Evolutionary conservation across 2,888 invertebrate species (phyloP).

Genomic region (Heliconius cydno): DNA sequence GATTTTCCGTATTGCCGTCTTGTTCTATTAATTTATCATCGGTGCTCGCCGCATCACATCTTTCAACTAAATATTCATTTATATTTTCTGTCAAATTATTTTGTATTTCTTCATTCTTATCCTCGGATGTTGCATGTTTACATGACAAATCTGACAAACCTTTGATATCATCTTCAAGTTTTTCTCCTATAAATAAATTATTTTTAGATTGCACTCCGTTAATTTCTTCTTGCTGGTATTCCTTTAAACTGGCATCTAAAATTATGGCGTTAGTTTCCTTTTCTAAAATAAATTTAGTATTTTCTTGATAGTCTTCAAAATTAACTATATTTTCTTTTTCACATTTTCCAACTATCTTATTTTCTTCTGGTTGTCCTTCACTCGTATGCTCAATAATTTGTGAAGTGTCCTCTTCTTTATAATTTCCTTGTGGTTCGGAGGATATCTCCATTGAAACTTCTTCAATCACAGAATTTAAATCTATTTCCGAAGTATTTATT

Average conservation of each 20-base stretch:
- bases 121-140: background rate
- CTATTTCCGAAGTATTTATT: background rate
- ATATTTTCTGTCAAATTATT: slow-evolving; percentile 35
- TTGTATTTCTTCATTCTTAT: background rate
- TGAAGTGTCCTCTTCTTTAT: background rate
- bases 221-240: background rate
- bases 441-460: background rate
- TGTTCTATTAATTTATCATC: background rate
- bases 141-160: background rate
- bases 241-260: background rate
- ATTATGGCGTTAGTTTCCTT: background rate
- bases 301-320: background rate
- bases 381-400: background rate
- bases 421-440: background rate
- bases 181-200: background rate
- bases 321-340: background rate
- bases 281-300: background rate
- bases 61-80: background rate
- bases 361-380: background rate
- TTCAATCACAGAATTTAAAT: background rate
- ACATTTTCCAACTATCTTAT: background rate
- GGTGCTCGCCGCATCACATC: background rate
- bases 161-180: background rate
- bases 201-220: background rate
- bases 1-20: background rate